These are phyloP conservation scores for Sparidentex hasta DNA, from an alignment of 2,797 vertebrate species.

Conservation along the genomic window DNA sequence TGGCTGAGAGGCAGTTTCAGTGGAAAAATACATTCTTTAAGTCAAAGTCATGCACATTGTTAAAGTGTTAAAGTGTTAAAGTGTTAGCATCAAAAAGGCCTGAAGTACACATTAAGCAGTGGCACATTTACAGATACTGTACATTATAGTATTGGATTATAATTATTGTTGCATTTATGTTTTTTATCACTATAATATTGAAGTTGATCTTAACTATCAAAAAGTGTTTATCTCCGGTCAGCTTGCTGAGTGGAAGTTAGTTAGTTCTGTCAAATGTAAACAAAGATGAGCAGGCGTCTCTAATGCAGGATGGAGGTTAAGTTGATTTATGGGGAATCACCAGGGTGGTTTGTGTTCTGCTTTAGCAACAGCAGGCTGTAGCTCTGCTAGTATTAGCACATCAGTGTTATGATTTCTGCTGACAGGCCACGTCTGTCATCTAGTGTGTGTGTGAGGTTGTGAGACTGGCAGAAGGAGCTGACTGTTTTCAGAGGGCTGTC, in stretches of 20 bases:
- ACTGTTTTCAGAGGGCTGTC: constrained; percentile 67
- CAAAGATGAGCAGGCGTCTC: constrained; percentile 3
- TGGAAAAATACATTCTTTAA: no score
- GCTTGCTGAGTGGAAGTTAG: no score
- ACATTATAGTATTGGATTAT: no score
- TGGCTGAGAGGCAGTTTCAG: no score
- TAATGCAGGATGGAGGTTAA: constrained; percentile 3
- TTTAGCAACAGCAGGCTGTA: constrained; percentile 21
- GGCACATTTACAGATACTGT: no score
- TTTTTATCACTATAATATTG: no score
- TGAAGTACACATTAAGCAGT: no score
- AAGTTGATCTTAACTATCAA: background rate
- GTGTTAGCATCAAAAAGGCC: no score
- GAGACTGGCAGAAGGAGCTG: constrained; percentile 55
- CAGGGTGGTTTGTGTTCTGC: constrained; percentile 14
- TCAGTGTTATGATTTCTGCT: constrained; percentile 40
- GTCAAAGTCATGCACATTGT: no score
- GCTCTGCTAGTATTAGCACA: constrained; percentile 32
- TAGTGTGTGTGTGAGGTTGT: constrained; percentile 33
- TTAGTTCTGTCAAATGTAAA: constrained; percentile 8
- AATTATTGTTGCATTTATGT: no score
- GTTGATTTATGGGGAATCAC: constrained; percentile 12
- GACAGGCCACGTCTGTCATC: constrained; percentile 67
- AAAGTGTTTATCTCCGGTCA: background rate
- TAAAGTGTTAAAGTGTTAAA: no score